phyloP scores from a whole-genome alignment of 2,888 invertebrate genomes.

The Eremobia ochroleuca region DNA sequence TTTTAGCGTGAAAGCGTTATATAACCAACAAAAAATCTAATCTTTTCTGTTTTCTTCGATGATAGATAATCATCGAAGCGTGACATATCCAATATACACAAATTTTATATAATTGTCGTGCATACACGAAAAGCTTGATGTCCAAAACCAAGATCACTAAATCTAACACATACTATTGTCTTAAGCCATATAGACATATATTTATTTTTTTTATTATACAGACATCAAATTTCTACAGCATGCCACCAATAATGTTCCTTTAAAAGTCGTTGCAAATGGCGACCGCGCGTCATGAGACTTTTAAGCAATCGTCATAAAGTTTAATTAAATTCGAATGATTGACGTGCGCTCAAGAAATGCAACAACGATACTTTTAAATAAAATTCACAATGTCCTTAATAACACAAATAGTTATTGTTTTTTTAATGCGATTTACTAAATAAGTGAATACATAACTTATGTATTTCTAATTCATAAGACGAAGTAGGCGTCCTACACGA shows the following conservation, averaged over 20 bases:
- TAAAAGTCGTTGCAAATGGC: neutral
- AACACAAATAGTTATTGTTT: conserved; percentile 20
- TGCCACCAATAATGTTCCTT: neutral
- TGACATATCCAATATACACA: neutral
- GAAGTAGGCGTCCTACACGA: neutral
- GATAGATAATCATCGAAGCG: neutral
- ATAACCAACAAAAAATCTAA: no score
- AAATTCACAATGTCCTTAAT: conserved; percentile 12
- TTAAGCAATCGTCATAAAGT: neutral
- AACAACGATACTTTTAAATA: neutral
- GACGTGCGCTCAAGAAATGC: neutral
- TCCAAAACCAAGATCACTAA: neutral
- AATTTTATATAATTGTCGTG: neutral
- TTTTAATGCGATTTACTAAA: conserved; percentile 7
- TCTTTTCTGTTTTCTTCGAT: neutral
- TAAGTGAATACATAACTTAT: conserved; percentile 17
- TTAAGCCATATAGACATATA: neutral
- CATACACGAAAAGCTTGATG: neutral
- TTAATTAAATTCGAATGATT: neutral
- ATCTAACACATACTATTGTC: neutral
- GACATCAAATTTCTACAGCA: neutral
- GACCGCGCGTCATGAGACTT: neutral
- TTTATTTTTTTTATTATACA: neutral
- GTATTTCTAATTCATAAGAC: neutral
- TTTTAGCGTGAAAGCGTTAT: no score